Evolutionary conservation across 1,140 invertebrate genomes (phyloP).

Genomic region (Danaus melanippus): DNA sequence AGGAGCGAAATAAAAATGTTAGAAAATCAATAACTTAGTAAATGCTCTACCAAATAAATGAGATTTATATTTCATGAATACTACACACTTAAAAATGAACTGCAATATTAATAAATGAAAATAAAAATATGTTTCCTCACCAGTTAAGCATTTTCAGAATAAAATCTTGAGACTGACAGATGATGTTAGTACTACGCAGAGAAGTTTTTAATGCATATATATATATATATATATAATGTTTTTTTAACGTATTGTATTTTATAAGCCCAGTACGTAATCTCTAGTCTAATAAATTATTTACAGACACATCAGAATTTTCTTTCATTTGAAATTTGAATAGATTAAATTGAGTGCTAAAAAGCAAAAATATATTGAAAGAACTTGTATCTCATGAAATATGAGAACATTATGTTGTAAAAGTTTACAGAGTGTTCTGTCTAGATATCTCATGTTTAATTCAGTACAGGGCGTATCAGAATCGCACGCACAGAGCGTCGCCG

Average conservation of each 20-base stretch:
- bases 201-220: no score
- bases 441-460: constrained; percentile 30
- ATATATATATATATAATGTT: no score
- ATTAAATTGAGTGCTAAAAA: neutral
- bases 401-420: constrained; percentile 3
- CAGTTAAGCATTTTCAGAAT: constrained; percentile 24
- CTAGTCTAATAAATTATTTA: constrained; percentile 35
- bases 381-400: no score
- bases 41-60: constrained; percentile 7
- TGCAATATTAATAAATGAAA: no score
- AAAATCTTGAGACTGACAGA: constrained; percentile 17
- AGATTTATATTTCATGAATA: constrained; percentile 4
- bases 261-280: constrained; percentile 22
- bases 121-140: constrained; percentile 8
- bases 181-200: no score
- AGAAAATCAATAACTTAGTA: constrained; percentile 29
- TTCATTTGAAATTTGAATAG: no score
- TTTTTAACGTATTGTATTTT: neutral
- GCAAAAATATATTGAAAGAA: no score
- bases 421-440: constrained; percentile 21
- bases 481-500: constrained; percentile 20
- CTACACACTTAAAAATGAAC: neutral
- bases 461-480: constrained; percentile 11
- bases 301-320: no score
- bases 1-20: constrained; percentile 29